phyloP scores from a whole-genome alignment of 2,888 invertebrate species.

The Mycogona germanica region DNA sequence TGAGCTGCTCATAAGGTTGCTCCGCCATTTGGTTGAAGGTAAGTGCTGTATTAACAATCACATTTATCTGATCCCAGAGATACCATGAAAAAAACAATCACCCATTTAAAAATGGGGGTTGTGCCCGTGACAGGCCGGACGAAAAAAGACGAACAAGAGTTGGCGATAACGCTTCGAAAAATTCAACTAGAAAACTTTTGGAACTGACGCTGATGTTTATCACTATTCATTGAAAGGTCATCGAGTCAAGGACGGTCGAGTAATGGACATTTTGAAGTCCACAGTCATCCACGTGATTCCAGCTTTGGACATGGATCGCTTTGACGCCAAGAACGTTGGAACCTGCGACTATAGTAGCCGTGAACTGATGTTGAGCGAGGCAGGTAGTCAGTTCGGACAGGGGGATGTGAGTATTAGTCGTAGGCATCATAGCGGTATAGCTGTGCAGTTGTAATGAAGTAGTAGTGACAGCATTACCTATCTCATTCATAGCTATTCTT shows the following conservation, averaged over 20 bases:
- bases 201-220: too few relatives aligned
- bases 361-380: constrained; percentile 16
- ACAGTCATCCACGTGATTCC: constrained; percentile 71
- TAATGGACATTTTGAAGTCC: constrained; percentile 50
- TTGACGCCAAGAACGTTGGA: constrained; percentile 30
- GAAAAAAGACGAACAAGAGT: too few relatives aligned
- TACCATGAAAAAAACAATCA: too few relatives aligned
- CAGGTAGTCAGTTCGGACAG: constrained; percentile 19
- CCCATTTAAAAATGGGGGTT: too few relatives aligned
- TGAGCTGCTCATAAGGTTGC: constrained; percentile 68
- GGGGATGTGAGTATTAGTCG: constrained; percentile 18
- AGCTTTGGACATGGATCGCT: constrained; percentile 45
- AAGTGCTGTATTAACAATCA: too few relatives aligned
- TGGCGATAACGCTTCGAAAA: too few relatives aligned
- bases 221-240: too few relatives aligned
- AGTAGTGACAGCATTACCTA: background rate
- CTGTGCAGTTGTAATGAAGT: background rate
- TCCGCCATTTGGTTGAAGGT: constrained; percentile 64
- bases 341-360: constrained; percentile 25
- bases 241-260: constrained; percentile 50
- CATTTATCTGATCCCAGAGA: background rate
- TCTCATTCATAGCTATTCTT: constrained; percentile 5
- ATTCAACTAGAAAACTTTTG: too few relatives aligned
- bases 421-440: background rate
- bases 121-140: too few relatives aligned